These are phyloP conservation scores for Conus betulinus DNA, from an alignment of 1,140 invertebrate species.

Conservation along the genomic window DNA sequence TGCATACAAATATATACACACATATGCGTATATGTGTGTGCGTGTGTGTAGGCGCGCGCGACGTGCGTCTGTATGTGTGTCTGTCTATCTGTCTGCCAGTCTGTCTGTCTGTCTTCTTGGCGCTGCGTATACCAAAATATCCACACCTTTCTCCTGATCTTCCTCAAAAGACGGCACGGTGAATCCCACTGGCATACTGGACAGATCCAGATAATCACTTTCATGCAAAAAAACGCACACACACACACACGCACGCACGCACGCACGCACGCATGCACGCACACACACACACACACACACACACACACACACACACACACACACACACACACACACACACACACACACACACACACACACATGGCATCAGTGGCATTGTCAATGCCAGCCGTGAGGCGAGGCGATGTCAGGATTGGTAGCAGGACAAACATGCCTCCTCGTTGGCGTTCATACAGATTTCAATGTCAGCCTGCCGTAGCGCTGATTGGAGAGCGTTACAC, in stretches of 20 bases:
- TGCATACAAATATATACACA: too few species aligned
- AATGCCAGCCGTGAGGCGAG: not conserved
- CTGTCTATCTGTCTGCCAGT: not conserved
- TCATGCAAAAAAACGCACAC: not conserved
- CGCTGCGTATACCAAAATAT: too few species aligned
- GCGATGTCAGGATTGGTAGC: too few species aligned
- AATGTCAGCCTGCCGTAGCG: too few species aligned
- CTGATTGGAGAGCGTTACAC: too few species aligned
- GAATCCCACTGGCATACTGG: too few species aligned
- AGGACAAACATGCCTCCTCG: too few species aligned
- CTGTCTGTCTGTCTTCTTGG: not conserved
- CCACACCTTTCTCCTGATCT: too few species aligned
- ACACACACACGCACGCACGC: not conserved
- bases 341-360: conserved; percentile 15
- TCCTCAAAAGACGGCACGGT: too few species aligned
- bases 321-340: conserved; percentile 20
- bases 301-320: conserved; percentile 23
- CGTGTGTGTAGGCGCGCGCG: not conserved
- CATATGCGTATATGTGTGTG: not conserved
- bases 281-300: conserved; percentile 24
- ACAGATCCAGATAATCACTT: not conserved
- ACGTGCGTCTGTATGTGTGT: too few species aligned
- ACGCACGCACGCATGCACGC: not conserved
- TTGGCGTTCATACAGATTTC: too few species aligned
- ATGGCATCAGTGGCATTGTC: too few species aligned